phyloP scores from a whole-genome alignment of 2,113 vertebrate species.

The Aplodontia rufa region DNA sequence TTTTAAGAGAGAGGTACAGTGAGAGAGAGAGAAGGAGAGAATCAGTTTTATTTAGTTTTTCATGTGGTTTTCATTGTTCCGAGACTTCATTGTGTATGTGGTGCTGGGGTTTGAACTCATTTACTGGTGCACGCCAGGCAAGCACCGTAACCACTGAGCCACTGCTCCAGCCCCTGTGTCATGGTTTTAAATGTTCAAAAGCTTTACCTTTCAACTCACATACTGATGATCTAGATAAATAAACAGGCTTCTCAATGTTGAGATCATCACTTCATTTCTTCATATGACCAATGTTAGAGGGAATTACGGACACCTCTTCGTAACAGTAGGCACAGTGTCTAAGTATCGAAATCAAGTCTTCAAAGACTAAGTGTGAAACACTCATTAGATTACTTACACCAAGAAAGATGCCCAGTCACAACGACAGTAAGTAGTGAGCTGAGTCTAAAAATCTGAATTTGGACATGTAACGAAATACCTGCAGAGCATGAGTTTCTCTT shows the following conservation, averaged over 20 bases:
- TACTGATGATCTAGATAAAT: not conserved
- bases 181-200: conserved; percentile 5
- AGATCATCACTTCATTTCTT: not conserved
- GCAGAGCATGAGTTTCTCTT: not conserved
- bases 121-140: no score
- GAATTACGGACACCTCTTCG: not conserved
- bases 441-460: not conserved
- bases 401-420: no score
- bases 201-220: not conserved
- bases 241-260: not conserved
- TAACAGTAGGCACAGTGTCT: not conserved
- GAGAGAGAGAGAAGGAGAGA: no score
- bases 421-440: not conserved
- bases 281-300: not conserved
- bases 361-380: not conserved
- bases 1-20: no score
- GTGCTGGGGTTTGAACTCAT: no score
- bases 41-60: no score
- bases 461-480: not conserved
- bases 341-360: not conserved
- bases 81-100: no score
- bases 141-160: no score
- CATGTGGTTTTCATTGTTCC: no score
- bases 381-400: not conserved
- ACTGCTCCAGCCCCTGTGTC: no score